Base-by-base conservation (phyloP, 1,140 invertebrate genomes). In the Scaptomyza hsui region DNA sequence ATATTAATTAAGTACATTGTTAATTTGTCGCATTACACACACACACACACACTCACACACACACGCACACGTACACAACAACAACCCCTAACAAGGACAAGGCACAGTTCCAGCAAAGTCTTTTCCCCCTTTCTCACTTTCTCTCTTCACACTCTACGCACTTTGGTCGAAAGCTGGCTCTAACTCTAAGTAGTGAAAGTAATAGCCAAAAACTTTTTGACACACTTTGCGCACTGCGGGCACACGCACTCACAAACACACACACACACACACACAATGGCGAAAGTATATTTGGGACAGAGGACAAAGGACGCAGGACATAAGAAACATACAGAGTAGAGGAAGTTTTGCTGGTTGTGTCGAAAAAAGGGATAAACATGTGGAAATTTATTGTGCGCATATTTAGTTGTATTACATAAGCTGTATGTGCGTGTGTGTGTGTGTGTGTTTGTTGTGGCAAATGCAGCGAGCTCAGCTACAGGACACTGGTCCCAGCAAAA, bases 1-100 rank as follows among this genome's bases (percentile, higher is more conserved):
- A 88, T 82, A 88, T 88, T 88, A 88, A 86, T 86, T 88, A 78
- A 79, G 60, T 72, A 86, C 81, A 86, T 78, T 72, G 81, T 86
- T 85, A 86, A 86, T 85, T 85, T 81, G 81, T 77, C 73, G 45
- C 77, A 81, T 81, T 77, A 85, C 81, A 81, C 76, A 72, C 68
- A 75, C 64, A 39, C 10, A 45, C 55, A 64, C 61, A 81, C 59
- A 32, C 12, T 3, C 16, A 41, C 26, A 72, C 52, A 64, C 76
- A 69, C 52, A 47, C 60, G 60, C 21, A 44, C 15, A 9, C 26
- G 21, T 15, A 16, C 53, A 48, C 16, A 56, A 39, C 62, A 57
- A 59, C 24, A 47, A 24, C 24, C 73, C 78, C 61, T 45, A 62
- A 45, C 53, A 55, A 56, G 21, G 21, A 4, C 12, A 67, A 60